These are phyloP conservation scores for Dromiciops gliroides DNA, from an alignment of 2,113 vertebrate species.

Conservation along the genomic window DNA sequence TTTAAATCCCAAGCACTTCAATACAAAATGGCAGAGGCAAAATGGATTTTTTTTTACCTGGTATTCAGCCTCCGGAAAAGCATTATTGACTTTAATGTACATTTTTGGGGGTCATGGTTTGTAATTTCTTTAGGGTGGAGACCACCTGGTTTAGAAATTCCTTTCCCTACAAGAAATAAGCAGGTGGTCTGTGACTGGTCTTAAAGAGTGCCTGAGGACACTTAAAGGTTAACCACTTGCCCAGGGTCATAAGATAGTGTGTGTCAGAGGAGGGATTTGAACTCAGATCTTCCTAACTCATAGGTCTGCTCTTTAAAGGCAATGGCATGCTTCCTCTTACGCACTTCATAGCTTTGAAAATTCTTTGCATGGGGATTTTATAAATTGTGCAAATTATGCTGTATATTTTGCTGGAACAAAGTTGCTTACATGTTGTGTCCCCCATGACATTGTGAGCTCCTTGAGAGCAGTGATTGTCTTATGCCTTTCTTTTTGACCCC, in stretches of 20 bases:
- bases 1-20: conserved; percentile 78
- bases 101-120: background rate
- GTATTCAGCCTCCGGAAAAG: conserved; percentile 58
- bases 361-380: background rate
- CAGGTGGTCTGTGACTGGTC: background rate
- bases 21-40: conserved; percentile 73
- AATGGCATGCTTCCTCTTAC: background rate
- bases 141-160: too few species aligned
- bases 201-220: background rate
- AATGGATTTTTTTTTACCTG: conserved; percentile 78
- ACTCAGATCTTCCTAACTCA: background rate
- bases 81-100: background rate
- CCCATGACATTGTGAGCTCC: background rate
- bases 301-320: background rate
- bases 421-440: background rate
- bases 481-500: background rate
- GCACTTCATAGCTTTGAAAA: background rate
- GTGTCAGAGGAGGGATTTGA: background rate
- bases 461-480: background rate
- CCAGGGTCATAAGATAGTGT: background rate
- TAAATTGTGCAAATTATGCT: background rate
- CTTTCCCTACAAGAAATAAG: background rate
- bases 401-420: background rate
- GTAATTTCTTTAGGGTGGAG: background rate
- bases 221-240: background rate